Conservation (phyloP, 2,113 vertebrate species). For the Melanostigma gelatinosum region DNA sequence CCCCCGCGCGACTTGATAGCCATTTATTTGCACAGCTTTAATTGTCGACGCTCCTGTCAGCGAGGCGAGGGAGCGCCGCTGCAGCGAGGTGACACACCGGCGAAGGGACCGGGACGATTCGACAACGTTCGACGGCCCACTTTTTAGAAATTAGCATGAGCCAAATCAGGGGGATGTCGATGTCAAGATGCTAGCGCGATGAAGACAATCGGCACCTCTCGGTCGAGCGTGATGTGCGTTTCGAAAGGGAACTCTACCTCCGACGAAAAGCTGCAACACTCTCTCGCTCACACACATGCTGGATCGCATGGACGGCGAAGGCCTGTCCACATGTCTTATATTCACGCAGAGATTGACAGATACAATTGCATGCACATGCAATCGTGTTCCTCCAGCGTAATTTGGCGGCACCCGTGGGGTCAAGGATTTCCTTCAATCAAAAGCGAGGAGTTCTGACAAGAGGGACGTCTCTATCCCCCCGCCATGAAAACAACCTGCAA, state of each 20-base stretch:
- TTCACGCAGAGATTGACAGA: conserved; percentile 77
- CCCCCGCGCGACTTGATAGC: conserved; percentile 52
- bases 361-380: conserved; percentile 84
- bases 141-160: conserved; percentile 48
- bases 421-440: conserved; percentile 81
- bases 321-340: conserved; percentile 79
- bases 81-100: conserved; percentile 67
- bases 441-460: conserved; percentile 82
- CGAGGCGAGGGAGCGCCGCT: conserved; percentile 54
- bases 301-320: conserved; percentile 25
- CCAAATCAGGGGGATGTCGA: conserved; percentile 12
- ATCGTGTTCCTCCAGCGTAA: conserved; percentile 71
- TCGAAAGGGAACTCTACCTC: conserved; percentile 29
- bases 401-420: conserved; percentile 76
- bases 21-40: conserved; percentile 81
- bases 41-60: conserved; percentile 73
- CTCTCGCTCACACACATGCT: conserved; percentile 7
- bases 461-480: conserved; percentile 86
- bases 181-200: conserved; percentile 45
- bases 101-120: conserved; percentile 47
- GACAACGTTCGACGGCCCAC: conserved; percentile 4
- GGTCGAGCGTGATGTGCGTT: conserved; percentile 51
- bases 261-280: conserved; percentile 39
- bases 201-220: conserved; percentile 35
- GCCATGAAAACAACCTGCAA: conserved; percentile 87